Percentiles rank a stretch among this genome's conserved stretches.
Evolutionary conservation across 2,888 invertebrate genomes (phyloP).

Genomic region (Cristatella mucedo): DNA sequence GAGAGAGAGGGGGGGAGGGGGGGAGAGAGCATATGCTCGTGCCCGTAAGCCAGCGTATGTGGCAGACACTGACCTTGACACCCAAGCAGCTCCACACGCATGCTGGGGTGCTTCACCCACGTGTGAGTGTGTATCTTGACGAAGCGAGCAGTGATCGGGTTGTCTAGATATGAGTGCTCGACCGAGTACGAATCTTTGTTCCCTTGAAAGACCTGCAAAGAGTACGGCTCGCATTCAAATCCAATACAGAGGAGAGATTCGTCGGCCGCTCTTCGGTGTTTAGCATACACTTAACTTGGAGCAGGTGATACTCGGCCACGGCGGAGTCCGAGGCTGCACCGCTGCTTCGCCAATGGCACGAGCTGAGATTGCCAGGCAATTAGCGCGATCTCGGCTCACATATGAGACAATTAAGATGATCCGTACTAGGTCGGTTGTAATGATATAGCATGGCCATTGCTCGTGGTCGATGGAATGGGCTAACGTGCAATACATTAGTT

Average conservation of each 20-base stretch:
- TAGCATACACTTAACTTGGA: too few species aligned
- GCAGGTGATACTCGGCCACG: too few species aligned
- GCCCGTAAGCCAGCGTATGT: neutral
- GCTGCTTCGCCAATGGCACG: too few species aligned
- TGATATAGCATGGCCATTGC: too few species aligned
- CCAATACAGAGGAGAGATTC: neutral
- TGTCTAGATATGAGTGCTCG: constrained; percentile 40
- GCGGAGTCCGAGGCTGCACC: too few species aligned
- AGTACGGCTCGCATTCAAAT: neutral
- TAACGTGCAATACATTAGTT: too few species aligned
- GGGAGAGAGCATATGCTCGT: too few species aligned
- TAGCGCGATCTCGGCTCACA: too few species aligned
- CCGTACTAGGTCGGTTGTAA: too few species aligned
- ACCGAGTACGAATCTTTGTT: constrained; percentile 41
- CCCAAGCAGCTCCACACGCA: constrained; percentile 42
- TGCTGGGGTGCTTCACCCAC: constrained; percentile 42
- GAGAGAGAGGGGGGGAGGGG: constrained; percentile 3
- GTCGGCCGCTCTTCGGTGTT: neutral
- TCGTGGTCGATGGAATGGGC: too few species aligned
- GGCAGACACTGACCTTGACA: constrained; percentile 40
- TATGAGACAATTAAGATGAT: too few species aligned
- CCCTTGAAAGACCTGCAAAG: constrained; percentile 40
- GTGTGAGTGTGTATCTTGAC: constrained; percentile 41
- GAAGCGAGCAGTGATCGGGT: constrained; percentile 40
- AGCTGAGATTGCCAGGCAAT: too few species aligned